Conservation (phyloP, 2,888 invertebrate genomes). For the Taphrorychus bicolor region DNA sequence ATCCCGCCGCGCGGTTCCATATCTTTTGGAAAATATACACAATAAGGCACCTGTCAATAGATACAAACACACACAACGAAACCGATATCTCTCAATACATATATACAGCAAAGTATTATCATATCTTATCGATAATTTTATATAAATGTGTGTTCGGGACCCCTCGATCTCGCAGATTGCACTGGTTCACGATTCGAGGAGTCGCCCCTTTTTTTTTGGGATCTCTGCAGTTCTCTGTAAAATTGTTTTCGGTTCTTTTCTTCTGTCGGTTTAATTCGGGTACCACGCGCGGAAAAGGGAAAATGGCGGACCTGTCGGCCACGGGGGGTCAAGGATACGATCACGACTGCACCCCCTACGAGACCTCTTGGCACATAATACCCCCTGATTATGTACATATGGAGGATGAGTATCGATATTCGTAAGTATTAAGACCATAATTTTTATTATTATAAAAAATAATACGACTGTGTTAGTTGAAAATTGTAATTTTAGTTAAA, state of each 20-base stretch:
- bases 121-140: constrained; percentile 49
- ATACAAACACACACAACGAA: not conserved
- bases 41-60: constrained; percentile 49
- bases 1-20: not conserved
- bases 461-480: too few relatives aligned
- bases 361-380: constrained; percentile 73
- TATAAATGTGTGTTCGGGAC: constrained; percentile 50
- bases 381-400: constrained; percentile 73
- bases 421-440: constrained; percentile 64
- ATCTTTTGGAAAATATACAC: not conserved
- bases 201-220: constrained; percentile 20
- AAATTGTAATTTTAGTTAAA: too few relatives aligned
- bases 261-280: constrained; percentile 6
- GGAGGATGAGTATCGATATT: constrained; percentile 75
- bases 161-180: constrained; percentile 48
- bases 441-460: not conserved
- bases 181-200: constrained; percentile 42
- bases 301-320: constrained; percentile 34
- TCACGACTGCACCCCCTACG: constrained; percentile 63
- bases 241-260: constrained; percentile 6
- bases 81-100: constrained; percentile 20
- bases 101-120: constrained; percentile 42
- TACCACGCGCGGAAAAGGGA: not conserved
- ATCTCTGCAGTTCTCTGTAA: not conserved
- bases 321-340: constrained; percentile 64